A percentile compares a stretch with the other conserved stretches of the same genome.
phyloP scores from a whole-genome alignment of 1,140 invertebrate genomes.

The Lucilia sericata region DNA sequence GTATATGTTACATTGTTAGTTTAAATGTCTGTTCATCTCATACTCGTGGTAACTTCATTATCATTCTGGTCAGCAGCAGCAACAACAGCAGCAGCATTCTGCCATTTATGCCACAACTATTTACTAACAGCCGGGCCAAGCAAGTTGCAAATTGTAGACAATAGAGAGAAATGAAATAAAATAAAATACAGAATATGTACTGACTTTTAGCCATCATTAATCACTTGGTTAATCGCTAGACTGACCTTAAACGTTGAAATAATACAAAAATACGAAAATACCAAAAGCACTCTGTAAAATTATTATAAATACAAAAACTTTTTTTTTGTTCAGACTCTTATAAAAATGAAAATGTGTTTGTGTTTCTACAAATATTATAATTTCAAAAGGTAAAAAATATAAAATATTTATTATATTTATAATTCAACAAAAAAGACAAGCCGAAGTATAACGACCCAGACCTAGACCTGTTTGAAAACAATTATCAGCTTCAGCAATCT shows the following conservation, averaged over 20 bases:
- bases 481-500: not conserved
- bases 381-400: not conserved
- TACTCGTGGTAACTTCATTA: not conserved
- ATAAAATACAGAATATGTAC: not conserved
- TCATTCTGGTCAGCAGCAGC: not conserved
- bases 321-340: not conserved
- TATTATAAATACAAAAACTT: not conserved
- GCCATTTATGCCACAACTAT: not conserved
- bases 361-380: not conserved
- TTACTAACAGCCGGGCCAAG: not conserved
- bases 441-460: not conserved
- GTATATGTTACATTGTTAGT: not conserved
- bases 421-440: not conserved
- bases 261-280: too few species aligned
- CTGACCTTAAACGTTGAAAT: constrained; percentile 16
- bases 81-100: not conserved
- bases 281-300: not conserved
- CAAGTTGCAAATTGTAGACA: constrained; percentile 9
- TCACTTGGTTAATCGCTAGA: constrained; percentile 7
- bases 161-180: not conserved
- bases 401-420: not conserved
- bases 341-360: not conserved
- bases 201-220: constrained; percentile 2
- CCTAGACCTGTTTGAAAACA: not conserved
- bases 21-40: not conserved